Evolutionary conservation across 2,113 vertebrate species (phyloP), one percentile per base, ranked within the genome.

Genomic region (Setophaga kirtlandii): DNA sequence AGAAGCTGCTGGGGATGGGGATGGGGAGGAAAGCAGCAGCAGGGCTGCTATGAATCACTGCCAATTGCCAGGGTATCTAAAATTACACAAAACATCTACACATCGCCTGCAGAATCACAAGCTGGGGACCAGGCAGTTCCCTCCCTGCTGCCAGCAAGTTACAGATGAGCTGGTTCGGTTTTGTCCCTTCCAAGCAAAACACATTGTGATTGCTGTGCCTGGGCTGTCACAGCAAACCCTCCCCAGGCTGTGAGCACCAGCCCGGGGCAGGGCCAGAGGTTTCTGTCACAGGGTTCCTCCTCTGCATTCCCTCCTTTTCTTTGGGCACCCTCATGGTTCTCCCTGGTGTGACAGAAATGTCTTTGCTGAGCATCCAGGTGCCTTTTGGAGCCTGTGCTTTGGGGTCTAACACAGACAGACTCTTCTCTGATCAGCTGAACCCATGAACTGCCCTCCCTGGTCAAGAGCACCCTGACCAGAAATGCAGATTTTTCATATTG

Each of bases 241-340:
- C n/a, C 1, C 16, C 24, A 24, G 74, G 56, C 56, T 69, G 56
- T 5, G 3, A 9, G 55, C 68, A 4, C 33, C 3, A 13, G 47
- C 12, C 47, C 9, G 7, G 62, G 27, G 25, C 65, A 42, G 67
- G 19, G 30, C 23, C 68, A n/a, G 60, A 55, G 67, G 55, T 4
- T 13, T 33, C 22, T 60, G 28, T 10, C 42, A 33, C 19, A 22
- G 13, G 3, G 14, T 12, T 70, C 77, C 13, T 80, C 55, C 35
- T 62, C 52, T 47, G 33, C 23, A 24, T 16, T 9, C 1, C 1
- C 31, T 52, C 42, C 0, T 0, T 27, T n/a, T 27, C 81, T 11
- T 13, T 6, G 11, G 37, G 52, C 21, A 12, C n/a, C 41, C 46
- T 41, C 4, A 0, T 4, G 42, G 47, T 44, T 62, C 47, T 50